Evolutionary conservation across 2,888 invertebrate species (phyloP), one percentile per base, ranked within the genome.

Genomic region (Papilio elwesi): DNA sequence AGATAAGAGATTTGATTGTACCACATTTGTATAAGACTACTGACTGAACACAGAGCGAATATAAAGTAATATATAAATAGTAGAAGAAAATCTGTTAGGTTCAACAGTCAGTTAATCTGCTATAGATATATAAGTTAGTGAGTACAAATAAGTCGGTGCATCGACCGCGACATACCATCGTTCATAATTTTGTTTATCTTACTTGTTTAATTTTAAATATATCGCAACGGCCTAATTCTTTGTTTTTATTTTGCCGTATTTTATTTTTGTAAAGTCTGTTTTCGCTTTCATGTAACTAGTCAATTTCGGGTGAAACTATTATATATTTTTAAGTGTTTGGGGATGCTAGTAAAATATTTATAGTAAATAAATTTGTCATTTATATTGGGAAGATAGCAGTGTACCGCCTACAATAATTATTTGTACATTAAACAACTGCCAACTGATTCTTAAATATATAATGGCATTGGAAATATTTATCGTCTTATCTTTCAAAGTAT

Each of bases 401-500:
- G 38, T 38, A 8, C 9, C 9, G 57, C 36, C n/a, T n/a, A 43
- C 38, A 62, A 10, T 62, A 43, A n/a, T 43, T 43, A 62, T 62
- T 62, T 62, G 59, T 62, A 43, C 10, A 13, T 43, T 62, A 62
- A 62, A 62, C 43, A 62, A 62, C 59, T 43, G 38, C 38, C 59
- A 62, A 43, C 59, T 43, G 15, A 43, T 59, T 59, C 43, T 62
- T 5, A 43, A 43, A 43, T 43, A 59, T 9, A 43, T 62, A 43
- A 43, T 62, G 59, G 15, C 59, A 62, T 62, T 62, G 59, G 38
- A 62, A 62, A 62, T 62, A 62, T 62, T 62, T 62, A 62, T 43
- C 59, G 59, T 43, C 43, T 43, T 62, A 62, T 62, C 59, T 43
- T 43, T 62, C 59, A 62, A 62, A 62, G 59, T 62, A 62, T 43